phyloP scores from a whole-genome alignment of 2,797 vertebrate species.

The Serranus cabrilla region DNA sequence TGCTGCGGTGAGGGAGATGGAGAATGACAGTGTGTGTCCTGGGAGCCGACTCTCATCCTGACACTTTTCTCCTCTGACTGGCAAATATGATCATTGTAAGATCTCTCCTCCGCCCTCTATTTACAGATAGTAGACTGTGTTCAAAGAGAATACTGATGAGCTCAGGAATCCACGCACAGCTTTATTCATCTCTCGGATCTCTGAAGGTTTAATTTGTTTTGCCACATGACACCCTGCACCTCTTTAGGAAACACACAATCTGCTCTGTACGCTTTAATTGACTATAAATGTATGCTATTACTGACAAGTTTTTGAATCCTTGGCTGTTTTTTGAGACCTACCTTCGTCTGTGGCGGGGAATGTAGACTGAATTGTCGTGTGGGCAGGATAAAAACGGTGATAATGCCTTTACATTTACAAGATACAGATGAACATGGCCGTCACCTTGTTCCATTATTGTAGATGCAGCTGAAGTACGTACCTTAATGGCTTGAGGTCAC shows the following conservation, averaged over 20 bases:
- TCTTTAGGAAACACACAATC: constrained; percentile 43
- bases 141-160: constrained; percentile 69
- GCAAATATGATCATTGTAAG: constrained; percentile 73
- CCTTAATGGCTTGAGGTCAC: constrained; percentile 37
- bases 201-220: constrained; percentile 57
- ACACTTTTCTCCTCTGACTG: constrained; percentile 69
- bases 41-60: constrained; percentile 63
- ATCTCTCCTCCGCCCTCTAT: constrained; percentile 60
- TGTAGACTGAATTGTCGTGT: constrained; percentile 2
- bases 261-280: constrained; percentile 37
- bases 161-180: constrained; percentile 49
- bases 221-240: constrained; percentile 42
- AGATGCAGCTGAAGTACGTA: neutral
- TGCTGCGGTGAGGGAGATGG: constrained; percentile 61
- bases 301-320: constrained; percentile 16
- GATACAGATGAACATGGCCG: constrained; percentile 16
- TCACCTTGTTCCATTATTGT: constrained; percentile 43
- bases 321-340: constrained; percentile 5
- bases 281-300: constrained; percentile 21
- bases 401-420: constrained; percentile 35
- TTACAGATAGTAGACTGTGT: constrained; percentile 55
- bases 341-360: constrained; percentile 1
- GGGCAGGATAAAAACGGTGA: constrained; percentile 36
- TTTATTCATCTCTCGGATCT: constrained; percentile 46
- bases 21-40: constrained; percentile 68